phyloP scores from a whole-genome alignment of 2,113 vertebrate species.

The Tyrannus savana region DNA sequence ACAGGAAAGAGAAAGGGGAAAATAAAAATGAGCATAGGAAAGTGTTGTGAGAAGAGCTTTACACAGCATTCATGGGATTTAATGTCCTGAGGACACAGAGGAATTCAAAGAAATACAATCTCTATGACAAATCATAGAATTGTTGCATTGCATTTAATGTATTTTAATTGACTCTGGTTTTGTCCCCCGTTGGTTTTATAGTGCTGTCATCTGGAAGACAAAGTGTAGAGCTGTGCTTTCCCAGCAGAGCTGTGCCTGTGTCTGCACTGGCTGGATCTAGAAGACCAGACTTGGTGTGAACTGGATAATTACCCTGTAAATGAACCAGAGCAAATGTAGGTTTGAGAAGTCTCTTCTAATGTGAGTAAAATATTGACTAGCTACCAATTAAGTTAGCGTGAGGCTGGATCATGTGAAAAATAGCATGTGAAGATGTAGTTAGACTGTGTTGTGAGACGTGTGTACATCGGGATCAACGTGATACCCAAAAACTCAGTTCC shows the following conservation, averaged over 20 bases:
- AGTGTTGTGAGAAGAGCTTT: slow-evolving; percentile 4
- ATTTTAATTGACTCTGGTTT: slow-evolving; percentile 49
- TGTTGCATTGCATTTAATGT: not conserved
- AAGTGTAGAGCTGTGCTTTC: not conserved
- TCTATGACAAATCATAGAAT: slow-evolving; percentile 1
- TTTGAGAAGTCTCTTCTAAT: not conserved
- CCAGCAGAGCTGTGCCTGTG: not conserved
- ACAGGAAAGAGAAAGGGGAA: not conserved
- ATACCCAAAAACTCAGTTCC: not conserved
- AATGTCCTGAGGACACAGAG: slow-evolving; percentile 13
- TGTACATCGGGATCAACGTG: not conserved
- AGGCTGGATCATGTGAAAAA: not conserved
- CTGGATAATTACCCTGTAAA: slow-evolving; percentile 3
- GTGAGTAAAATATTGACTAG: not conserved
- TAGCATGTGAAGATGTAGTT: not conserved
- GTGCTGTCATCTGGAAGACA: slow-evolving; percentile 32
- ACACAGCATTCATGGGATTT: not conserved
- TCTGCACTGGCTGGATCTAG: not conserved
- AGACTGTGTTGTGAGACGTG: not conserved
- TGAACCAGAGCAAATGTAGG: not conserved
- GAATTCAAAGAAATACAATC: not conserved
- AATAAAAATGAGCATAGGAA: not conserved
- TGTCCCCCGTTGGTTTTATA: not conserved
- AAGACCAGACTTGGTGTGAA: not conserved
- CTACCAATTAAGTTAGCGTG: not conserved